A percentile compares a stretch with the other conserved stretches of the same genome.
Evolutionary conservation across 2,888 invertebrate genomes (phyloP).

Genomic region (Taphrorychus bicolor): DNA sequence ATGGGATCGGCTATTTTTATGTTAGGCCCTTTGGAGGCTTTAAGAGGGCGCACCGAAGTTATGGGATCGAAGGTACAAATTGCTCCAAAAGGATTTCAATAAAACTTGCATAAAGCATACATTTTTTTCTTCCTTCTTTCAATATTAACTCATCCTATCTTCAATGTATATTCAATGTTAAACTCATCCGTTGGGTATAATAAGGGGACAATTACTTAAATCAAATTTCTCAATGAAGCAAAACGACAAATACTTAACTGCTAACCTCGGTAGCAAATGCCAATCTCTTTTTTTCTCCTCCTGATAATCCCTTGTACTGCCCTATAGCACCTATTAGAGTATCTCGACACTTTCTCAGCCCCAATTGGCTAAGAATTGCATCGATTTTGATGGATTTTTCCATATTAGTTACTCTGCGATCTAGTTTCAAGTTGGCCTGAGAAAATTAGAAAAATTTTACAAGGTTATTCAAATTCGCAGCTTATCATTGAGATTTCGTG

Average conservation of each 20-base stretch:
- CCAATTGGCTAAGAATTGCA: conserved; percentile 74
- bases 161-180: too few species aligned
- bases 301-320: conserved; percentile 83
- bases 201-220: too few species aligned
- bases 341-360: conserved; percentile 72
- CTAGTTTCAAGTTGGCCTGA: conserved; percentile 82
- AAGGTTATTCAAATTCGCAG: too few species aligned
- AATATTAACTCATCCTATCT: too few species aligned
- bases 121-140: too few species aligned
- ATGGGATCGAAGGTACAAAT: background rate
- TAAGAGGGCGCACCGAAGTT: background rate
- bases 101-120: too few species aligned
- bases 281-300: conserved; percentile 91
- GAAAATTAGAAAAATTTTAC: conserved; percentile 29
- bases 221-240: too few species aligned
- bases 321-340: conserved; percentile 81
- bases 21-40: background rate
- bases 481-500: too few species aligned
- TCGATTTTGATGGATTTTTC: conserved; percentile 73
- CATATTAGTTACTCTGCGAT: conserved; percentile 67
- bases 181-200: too few species aligned
- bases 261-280: conserved; percentile 90
- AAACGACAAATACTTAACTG: background rate
- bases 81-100: too few species aligned
- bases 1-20: conserved; percentile 6